Evolutionary conservation across 2,113 vertebrate species (phyloP), one percentile per base, ranked within the genome.

Genomic region (Ancistrus triradiatus): DNA sequence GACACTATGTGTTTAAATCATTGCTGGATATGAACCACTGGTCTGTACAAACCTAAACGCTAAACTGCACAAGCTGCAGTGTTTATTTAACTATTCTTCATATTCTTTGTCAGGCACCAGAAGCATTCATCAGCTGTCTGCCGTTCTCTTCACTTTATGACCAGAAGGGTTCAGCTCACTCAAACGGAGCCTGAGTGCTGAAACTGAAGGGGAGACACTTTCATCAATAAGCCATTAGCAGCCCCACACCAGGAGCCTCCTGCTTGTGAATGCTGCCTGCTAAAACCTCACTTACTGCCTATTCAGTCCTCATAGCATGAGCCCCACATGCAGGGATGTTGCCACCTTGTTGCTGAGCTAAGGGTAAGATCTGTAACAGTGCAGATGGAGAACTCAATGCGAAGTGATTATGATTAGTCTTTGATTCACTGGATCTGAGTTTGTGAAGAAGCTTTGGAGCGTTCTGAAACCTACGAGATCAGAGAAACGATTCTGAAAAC

Each of bases 181-280:
- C 53, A 68, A 62, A 61, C 51, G 46, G 15, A 72, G 65, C 55
- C 60, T 65, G 50, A 56, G 65, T 72, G 65, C 65, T 61, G 60
- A 68, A 62, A 60, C 69, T 61, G 43, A 75, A 64, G 50, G 46
- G 69, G 53, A 68, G 68, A 72, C 73, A 68, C 46, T 56, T 75
- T 72, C 47, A 72, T 75, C 73, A 72, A 75, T 75, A 75, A 75
- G 65, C 73, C 65, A 75, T 75, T 75, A 75, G 69, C 57, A 17
- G 46, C 47, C 27, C 49, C 43, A 35, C 25, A 37, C 27, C 37
- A 57, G 69, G 57, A 1, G 25, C 24, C 69, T 58, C 53, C 21
- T 74, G 58, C 57, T 46, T 59, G 63, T 44, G 31, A 71, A 60
- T 46, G 64, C 60, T 61, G 33, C 64, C 53, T 49, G 60, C 66